phyloP scores from a whole-genome alignment of 2,797 vertebrate genomes.

The Florisuga fusca region DNA sequence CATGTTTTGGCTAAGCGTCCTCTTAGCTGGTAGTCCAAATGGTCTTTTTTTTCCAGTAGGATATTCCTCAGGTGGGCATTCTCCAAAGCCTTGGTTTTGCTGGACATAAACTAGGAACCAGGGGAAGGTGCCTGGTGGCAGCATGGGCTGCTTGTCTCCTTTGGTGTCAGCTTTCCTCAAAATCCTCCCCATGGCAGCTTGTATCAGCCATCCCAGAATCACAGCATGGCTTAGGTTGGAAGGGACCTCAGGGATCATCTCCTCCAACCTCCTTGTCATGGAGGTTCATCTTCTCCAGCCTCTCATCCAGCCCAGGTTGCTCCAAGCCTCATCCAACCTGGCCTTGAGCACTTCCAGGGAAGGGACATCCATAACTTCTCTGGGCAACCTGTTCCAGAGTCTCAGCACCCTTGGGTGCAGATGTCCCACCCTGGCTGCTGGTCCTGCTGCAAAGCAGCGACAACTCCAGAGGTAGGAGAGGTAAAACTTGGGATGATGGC shows the following conservation, averaged over 20 bases:
- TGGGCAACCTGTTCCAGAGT: too few relatives aligned
- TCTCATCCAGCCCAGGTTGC: too few relatives aligned
- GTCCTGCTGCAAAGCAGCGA: neutral
- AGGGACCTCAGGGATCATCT: too few relatives aligned
- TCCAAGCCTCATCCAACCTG: too few relatives aligned
- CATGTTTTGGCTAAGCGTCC: neutral
- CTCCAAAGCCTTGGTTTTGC: neutral
- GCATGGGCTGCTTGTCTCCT: neutral
- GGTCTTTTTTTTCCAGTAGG: neutral
- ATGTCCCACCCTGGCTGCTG: too few relatives aligned
- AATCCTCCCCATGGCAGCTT: rapidly evolving
- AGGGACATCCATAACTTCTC: too few relatives aligned
- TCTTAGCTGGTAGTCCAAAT: neutral
- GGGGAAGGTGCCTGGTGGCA: neutral
- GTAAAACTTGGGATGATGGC: neutral
- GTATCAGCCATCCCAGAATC: neutral
- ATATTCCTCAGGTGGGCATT: neutral
- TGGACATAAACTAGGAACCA: neutral
- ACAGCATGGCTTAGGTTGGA: too few relatives aligned
- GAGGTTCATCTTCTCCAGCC: too few relatives aligned
- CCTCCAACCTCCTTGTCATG: too few relatives aligned
- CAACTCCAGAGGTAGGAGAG: neutral
- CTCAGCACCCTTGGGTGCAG: too few relatives aligned
- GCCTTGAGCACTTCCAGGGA: too few relatives aligned
- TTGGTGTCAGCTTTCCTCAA: neutral